Conservation (phyloP, 2,888 invertebrate species). For the Hemithea aestivaria region DNA sequence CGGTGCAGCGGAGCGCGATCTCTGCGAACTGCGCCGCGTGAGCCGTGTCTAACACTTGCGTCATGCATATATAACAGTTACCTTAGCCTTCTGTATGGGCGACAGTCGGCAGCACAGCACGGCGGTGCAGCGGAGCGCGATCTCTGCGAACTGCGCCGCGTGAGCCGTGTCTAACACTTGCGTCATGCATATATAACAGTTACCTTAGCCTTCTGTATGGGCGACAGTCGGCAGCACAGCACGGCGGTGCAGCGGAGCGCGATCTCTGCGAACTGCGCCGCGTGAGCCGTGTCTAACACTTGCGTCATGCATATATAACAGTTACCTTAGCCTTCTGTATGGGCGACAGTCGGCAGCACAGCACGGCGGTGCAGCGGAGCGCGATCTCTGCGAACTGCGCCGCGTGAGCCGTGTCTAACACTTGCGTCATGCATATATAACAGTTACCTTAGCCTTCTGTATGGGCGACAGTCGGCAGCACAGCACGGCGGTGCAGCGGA, state of each 20-base stretch:
- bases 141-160: constrained; percentile 81
- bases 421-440: constrained; percentile 82
- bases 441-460: no score
- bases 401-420: constrained; percentile 81
- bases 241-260: constrained; percentile 88
- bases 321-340: constrained; percentile 96
- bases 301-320: constrained; percentile 83
- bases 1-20: constrained; percentile 84
- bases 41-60: constrained; percentile 81
- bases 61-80: no score
- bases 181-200: no score
- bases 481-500: constrained; percentile 88
- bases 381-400: constrained; percentile 84
- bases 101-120: constrained; percentile 95
- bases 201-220: constrained; percentile 95
- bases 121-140: constrained; percentile 85
- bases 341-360: constrained; percentile 95
- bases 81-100: constrained; percentile 94
- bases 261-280: constrained; percentile 82
- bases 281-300: constrained; percentile 81
- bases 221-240: constrained; percentile 93
- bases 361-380: constrained; percentile 86
- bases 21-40: constrained; percentile 81
- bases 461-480: constrained; percentile 94
- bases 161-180: constrained; percentile 81